Percentiles rank a stretch among this genome's conserved stretches.
These are phyloP conservation scores for Ambastaia sidthimunki DNA, from an alignment of 2,797 vertebrate species.

Conservation along the genomic window DNA sequence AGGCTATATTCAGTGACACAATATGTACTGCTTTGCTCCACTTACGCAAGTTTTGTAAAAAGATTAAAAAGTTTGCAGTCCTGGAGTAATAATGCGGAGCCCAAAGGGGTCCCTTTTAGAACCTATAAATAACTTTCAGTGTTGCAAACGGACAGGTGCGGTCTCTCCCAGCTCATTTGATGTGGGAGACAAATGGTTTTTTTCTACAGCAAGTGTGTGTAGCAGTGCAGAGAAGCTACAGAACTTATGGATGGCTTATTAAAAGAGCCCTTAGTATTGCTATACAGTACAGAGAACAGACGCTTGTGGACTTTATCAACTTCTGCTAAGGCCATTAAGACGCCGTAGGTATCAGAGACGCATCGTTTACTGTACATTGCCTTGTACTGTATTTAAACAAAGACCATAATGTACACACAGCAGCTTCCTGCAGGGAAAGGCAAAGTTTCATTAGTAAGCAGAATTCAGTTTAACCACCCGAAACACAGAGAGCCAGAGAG, in stretches of 20 bases:
- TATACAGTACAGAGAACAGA: constrained; percentile 16
- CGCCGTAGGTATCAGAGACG: constrained; percentile 13
- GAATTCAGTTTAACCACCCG: background rate
- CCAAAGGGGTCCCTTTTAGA: constrained; percentile 17
- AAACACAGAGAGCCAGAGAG: constrained; percentile 5
- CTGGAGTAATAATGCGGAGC: background rate
- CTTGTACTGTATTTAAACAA: constrained; percentile 40
- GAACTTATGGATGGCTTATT: constrained; percentile 40
- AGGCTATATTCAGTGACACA: background rate
- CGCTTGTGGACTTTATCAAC: constrained; percentile 27
- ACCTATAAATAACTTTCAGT: constrained; percentile 38
- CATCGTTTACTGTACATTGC: constrained; percentile 20
- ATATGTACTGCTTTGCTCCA: constrained; percentile 7
- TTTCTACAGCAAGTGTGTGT: constrained; percentile 43
- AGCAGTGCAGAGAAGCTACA: constrained; percentile 23
- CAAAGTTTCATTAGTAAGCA: background rate
- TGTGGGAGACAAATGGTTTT: constrained; percentile 45
- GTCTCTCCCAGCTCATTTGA: constrained; percentile 49
- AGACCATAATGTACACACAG: constrained; percentile 7
- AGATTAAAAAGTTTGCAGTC: constrained; percentile 37
- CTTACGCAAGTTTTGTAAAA: constrained; percentile 39
- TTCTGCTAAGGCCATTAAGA: constrained; percentile 40
- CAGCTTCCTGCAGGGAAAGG: background rate
- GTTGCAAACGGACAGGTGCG: constrained; percentile 43
- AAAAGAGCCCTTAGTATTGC: constrained; percentile 30